Conservation (phyloP, 2,113 vertebrate species). For the Mobula birostris region DNA sequence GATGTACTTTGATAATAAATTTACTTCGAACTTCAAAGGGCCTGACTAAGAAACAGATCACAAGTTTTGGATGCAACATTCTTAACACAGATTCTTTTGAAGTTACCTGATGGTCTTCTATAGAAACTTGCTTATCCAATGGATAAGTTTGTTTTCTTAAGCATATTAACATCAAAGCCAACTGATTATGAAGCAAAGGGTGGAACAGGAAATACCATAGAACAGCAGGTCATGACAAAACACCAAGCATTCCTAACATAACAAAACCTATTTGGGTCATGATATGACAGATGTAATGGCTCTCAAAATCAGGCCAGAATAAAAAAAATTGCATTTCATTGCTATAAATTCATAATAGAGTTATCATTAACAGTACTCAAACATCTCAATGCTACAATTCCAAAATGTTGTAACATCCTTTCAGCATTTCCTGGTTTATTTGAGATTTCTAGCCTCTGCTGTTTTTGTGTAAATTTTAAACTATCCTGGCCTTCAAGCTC, state of each 20-base stretch:
- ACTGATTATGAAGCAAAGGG: neutral
- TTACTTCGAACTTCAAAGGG: no score
- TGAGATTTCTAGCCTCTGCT: no score
- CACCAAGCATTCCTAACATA: conserved; percentile 21
- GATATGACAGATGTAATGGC: neutral
- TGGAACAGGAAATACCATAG: conserved; percentile 21
- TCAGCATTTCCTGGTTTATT: no score
- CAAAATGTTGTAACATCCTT: no score
- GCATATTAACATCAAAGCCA: conserved; percentile 2
- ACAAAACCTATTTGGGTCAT: conserved; percentile 4
- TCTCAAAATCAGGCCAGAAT: neutral
- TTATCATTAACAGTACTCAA: neutral
- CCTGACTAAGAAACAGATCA: no score
- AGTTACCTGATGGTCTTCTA: neutral
- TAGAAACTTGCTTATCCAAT: no score
- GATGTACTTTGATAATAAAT: no score
- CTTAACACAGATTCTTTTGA: neutral
- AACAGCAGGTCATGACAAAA: conserved; percentile 21
- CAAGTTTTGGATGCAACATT: neutral
- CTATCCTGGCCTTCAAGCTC: neutral
- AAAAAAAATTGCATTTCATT: neutral
- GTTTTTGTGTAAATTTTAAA: no score
- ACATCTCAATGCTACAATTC: neutral
- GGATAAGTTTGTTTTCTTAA: neutral
- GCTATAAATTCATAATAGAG: neutral